phyloP scores from a whole-genome alignment of 2,113 vertebrate species.

The Upupa epops region DNA sequence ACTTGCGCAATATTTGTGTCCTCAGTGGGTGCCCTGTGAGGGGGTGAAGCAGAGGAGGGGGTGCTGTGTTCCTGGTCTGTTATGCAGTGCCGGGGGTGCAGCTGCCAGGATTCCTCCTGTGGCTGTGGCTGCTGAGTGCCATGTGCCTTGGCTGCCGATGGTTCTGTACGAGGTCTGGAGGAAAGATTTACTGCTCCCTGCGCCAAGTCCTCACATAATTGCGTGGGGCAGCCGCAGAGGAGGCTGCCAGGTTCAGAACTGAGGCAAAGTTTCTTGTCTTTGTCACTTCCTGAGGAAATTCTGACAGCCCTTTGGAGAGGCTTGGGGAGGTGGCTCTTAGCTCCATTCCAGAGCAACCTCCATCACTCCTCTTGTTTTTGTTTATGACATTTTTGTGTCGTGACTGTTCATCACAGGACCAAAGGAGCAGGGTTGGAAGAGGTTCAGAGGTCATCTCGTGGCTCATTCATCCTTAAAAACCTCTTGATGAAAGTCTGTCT shows the following conservation, averaged over 20 bases:
- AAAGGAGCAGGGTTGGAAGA: neutral
- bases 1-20: rapidly evolving
- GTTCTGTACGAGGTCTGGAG: conserved; percentile 11
- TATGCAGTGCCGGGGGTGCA: neutral
- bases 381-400: conserved; percentile 35
- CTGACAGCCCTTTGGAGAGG: neutral
- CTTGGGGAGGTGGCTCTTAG: neutral
- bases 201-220: conserved; percentile 47
- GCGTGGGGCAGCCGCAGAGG: neutral
- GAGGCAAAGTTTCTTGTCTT: conserved; percentile 53
- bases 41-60: neutral
- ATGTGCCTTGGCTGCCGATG: neutral
- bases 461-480: neutral
- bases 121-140: conserved; percentile 1
- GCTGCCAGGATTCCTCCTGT: conserved; percentile 16
- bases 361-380: conserved; percentile 6
- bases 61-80: neutral
- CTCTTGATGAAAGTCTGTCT: neutral
- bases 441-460: neutral
- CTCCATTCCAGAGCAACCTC: neutral
- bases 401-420: conserved; percentile 11
- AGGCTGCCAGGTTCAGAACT: conserved; percentile 4
- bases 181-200: neutral
- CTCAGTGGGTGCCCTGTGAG: neutral
- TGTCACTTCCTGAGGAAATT: conserved; percentile 66